Base-by-base conservation (phyloP, 2,888 invertebrate genomes). In the Pantelozetes paolii region DNA sequence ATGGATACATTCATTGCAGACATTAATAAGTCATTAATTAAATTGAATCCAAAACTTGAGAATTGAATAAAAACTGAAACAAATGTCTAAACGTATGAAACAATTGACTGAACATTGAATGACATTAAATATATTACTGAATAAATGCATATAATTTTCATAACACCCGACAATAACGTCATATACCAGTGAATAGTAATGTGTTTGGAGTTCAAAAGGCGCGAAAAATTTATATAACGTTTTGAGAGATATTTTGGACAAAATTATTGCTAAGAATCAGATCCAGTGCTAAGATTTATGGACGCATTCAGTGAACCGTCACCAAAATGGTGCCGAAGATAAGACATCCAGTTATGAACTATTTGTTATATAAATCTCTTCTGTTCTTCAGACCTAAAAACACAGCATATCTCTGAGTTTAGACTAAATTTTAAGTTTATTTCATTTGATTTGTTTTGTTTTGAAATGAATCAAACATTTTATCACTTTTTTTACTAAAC, bases 311-410 rank as follows among this genome's bases (percentile, higher is more conserved):
- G 50, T 50, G 50, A 50, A 15, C 9, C 50, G 18, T 50, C 50
- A 50, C 50, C 50, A 50, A 50, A 50, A 50, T 50, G 50, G 50
- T 50, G 50, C 50, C 20, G 11, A 50, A 18, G 50, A 50, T 50
- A 50, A 50, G 50, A 50, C 50, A 50, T 50, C 18, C n/a, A 6
- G 50, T 50, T 50, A 50, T 50, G 50, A 50, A 20, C 50, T 20
- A 36, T 50, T 11, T n/a, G 9, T 20, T n/a, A 50, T 50, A 50
- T 50, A n/a, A 50, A 18, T 50, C 20, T 50, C 18, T 18, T 20
- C n/a, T 50, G 18, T 50, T 9, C 50, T 15, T 18, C 50, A 50
- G 50, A 6, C 50, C 20, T 50, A 50, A 50, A 50, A 18, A 50
- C 6, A n/a, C 20, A n/a, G 18, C 50, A n/a, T 50, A 18, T 50